Conservation (phyloP, 2,113 vertebrate species). For the Rhagologus leucostigma region DNA sequence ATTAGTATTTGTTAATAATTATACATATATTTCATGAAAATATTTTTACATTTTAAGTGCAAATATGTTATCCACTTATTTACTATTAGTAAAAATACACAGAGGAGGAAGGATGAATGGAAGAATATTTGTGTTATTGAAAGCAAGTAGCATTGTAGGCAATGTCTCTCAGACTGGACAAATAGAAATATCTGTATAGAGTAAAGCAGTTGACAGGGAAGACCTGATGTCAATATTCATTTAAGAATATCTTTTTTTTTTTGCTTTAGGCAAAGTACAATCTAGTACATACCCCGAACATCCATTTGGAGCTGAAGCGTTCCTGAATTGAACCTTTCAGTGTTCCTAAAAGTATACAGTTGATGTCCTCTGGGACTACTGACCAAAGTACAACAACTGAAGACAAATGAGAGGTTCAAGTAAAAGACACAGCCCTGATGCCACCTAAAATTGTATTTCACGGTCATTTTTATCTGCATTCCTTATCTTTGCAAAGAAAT, state of each 20-base stretch:
- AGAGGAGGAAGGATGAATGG: not conserved
- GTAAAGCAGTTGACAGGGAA: not conserved
- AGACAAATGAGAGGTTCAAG: not conserved
- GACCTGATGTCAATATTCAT: not conserved
- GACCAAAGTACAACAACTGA: not conserved
- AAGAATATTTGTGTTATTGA: not conserved
- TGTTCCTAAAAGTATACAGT: not conserved
- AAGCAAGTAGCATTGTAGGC: not conserved
- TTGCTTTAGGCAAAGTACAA: not conserved
- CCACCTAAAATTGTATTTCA: not conserved
- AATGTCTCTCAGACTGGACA: not conserved
- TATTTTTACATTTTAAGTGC: not conserved
- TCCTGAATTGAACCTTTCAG: not conserved
- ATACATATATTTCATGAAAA: not conserved
- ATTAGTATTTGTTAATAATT: not conserved
- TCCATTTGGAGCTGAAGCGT: not conserved
- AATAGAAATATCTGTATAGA: not conserved
- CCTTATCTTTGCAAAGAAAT: not conserved
- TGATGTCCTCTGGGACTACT: not conserved
- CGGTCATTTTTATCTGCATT: not conserved
- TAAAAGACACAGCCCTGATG: not conserved
- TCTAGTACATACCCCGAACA: not conserved
- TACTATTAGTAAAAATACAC: not conserved
- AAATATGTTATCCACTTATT: not conserved
- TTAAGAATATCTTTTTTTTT: not conserved